These are phyloP conservation scores for Drosophila nikananu DNA, from an alignment of 1,140 invertebrate genomes.

Conservation along the genomic window DNA sequence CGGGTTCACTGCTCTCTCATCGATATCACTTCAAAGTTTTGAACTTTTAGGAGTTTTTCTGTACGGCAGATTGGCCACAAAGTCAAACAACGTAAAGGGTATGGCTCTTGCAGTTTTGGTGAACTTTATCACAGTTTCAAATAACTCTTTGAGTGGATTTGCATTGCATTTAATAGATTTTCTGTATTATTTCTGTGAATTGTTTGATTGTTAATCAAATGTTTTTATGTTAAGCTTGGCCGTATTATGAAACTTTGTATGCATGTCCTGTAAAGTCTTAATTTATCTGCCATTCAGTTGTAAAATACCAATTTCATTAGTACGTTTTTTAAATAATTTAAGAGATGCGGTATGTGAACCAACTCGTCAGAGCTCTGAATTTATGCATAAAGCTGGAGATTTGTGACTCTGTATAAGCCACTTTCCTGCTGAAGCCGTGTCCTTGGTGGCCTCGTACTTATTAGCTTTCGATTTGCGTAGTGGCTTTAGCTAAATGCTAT, in stretches of 20 bases:
- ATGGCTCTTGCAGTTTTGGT: background rate
- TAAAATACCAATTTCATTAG: background rate
- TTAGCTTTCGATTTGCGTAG: conserved; percentile 81
- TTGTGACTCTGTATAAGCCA: conserved; percentile 22
- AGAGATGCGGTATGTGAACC: background rate
- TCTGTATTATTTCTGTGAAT: background rate
- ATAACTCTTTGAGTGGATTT: background rate
- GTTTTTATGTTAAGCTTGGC: background rate
- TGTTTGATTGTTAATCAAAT: background rate
- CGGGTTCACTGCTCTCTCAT: conserved; percentile 36
- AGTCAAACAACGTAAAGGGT: background rate
- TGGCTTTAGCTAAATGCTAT: conserved; percentile 76
- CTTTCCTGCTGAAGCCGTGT: conserved; percentile 11
- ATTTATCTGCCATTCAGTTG: background rate
- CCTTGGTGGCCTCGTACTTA: conserved; percentile 38
- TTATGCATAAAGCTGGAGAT: conserved; percentile 45
- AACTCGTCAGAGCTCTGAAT: conserved; percentile 10
- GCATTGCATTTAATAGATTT: background rate
- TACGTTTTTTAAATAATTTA: background rate
- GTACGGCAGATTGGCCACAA: conserved; percentile 14
- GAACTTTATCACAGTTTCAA: background rate
- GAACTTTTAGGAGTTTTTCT: conserved; percentile 30
- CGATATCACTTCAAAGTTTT: conserved; percentile 44
- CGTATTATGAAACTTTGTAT: background rate
- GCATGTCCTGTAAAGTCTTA: no score